Base-by-base conservation (phyloP, 2,113 vertebrate species). In the Lates calcarifer region DNA sequence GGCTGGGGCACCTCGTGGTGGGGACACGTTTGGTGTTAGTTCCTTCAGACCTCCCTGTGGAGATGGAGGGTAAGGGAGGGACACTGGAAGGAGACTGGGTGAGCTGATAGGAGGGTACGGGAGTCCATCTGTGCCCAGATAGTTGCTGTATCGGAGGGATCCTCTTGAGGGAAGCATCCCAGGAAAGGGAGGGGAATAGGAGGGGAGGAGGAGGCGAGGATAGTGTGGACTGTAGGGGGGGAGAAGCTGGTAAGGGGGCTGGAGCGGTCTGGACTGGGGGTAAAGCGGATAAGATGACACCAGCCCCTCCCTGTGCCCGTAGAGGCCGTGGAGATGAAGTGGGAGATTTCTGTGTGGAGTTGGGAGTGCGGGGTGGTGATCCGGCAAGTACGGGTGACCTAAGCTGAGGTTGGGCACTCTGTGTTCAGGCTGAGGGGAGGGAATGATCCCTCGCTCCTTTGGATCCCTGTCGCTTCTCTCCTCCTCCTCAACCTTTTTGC, bases 211-310 rank as follows among this genome's bases (percentile, higher is more conserved):
- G 45, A 94, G 24, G n/a, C 78, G 67, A 3, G 93, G 81, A 79
- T 90, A 90, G 47, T 91, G 94, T 28, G 89, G 73, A 43, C 77
- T 45, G 11, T 90, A 94, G 1, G 94, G 53, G 2, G 89, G 81
- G 17, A 95, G 85, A 55, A 95, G 86, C 28, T 86, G 93, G 81
- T 94, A 94, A 0, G 82, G 31, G 0, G 81, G 81, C 20, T 93
- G 90, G 45, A 95, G 65, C 22, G 92, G 85, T 69, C 94, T 90
- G 53, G 89, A 41, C 24, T 94, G 87, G 4, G 92, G 81, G 63
- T 93, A 93, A 56, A 94, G 53, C 0, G 95, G 94, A 76, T 90
- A 94, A 2, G 90, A 93, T 12, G 90, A 86, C 28, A 94, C 86
- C 1, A 94, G 71, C 4, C 93, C 92, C 51, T 95, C 94, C 28